These are phyloP conservation scores for Muscicapa striata DNA, from an alignment of 2,797 vertebrate genomes.

Conservation along the genomic window DNA sequence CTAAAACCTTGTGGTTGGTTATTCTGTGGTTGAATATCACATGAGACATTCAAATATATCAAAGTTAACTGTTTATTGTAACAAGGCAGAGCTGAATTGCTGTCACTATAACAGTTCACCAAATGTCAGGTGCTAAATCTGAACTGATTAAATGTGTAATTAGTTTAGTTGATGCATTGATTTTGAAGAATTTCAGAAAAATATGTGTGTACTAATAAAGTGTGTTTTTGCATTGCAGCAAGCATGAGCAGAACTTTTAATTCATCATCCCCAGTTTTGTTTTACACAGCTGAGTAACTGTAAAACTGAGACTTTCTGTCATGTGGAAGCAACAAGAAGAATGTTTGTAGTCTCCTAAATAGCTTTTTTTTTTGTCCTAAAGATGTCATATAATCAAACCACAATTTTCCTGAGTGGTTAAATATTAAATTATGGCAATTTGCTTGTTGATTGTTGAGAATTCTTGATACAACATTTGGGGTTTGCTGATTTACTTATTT, in stretches of 20 bases:
- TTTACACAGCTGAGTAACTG: not conserved
- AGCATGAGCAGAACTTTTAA: not conserved
- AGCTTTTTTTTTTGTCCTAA: not conserved
- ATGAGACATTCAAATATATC: not conserved
- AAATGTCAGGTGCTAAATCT: not conserved
- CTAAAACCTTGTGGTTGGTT: not conserved
- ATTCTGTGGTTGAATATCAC: not conserved
- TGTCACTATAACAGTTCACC: not conserved
- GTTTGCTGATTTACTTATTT: not conserved
- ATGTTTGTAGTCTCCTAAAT: not conserved
- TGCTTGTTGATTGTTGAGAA: not conserved
- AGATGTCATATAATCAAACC: not conserved
- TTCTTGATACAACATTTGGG: not conserved
- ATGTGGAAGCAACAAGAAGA: not conserved
- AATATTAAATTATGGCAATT: not conserved
- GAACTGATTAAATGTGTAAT: not conserved
- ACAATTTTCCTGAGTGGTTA: not conserved
- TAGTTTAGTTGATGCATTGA: not conserved
- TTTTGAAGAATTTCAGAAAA: not conserved
- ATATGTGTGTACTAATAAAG: not conserved
- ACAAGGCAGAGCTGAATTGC: not conserved
- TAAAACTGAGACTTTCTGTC: not conserved
- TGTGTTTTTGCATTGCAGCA: not conserved
- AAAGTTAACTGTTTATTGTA: not conserved
- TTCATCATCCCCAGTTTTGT: fast-evolving